Conservation (phyloP, 2,797 vertebrate genomes). For the Phoebastria nigripes region DNA sequence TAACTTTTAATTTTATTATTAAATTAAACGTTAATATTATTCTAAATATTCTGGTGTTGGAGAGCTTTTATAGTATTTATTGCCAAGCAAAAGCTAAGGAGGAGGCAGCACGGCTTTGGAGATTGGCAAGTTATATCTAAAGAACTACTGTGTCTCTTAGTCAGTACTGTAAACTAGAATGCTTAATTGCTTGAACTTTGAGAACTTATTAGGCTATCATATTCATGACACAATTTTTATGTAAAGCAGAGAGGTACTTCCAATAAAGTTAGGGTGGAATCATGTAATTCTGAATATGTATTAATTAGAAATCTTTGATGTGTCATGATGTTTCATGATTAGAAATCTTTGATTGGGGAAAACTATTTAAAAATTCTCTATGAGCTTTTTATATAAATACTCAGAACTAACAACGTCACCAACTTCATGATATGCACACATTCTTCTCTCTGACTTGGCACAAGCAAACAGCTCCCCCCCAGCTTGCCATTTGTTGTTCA, state of each 20-base stretch:
- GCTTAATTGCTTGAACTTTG: background rate
- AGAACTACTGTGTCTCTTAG: background rate
- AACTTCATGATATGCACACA: background rate
- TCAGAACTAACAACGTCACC: background rate
- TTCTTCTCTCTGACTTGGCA: background rate
- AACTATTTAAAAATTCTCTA: background rate
- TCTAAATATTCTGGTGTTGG: background rate
- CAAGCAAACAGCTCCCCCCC: background rate
- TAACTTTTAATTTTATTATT: background rate
- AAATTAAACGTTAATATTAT: background rate
- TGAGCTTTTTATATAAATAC: background rate
- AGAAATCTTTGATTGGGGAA: background rate
- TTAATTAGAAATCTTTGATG: background rate
- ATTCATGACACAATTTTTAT: background rate
- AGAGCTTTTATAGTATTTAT: background rate
- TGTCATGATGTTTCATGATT: background rate
- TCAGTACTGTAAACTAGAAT: background rate
- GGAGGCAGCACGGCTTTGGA: background rate
- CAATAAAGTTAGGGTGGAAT: background rate
- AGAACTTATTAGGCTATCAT: background rate
- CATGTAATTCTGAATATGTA: background rate
- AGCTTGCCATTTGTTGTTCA: background rate
- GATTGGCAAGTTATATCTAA: background rate
- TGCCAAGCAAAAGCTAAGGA: background rate
- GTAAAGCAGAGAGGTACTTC: background rate